phyloP scores from a whole-genome alignment of 2,797 vertebrate genomes.

The Chiloscyllium punctatum region DNA sequence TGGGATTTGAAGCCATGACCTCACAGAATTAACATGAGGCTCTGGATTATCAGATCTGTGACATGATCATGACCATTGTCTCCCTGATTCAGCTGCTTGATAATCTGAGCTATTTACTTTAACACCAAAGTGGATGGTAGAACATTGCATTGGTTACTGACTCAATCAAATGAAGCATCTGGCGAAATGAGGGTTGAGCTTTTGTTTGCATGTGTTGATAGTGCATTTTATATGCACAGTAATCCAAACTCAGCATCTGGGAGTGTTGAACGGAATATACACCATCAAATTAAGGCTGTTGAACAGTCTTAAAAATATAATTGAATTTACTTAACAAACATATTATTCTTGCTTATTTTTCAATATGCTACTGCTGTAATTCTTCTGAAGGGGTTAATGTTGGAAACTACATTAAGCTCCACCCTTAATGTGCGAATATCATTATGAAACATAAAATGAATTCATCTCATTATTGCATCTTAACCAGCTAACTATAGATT shows the following conservation, averaged over 20 bases:
- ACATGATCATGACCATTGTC: too few relatives aligned
- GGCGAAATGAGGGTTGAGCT: neutral
- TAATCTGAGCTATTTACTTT: neutral
- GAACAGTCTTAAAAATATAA: neutral
- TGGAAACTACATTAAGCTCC: too few relatives aligned
- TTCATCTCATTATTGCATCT: neutral
- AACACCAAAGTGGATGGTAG: neutral
- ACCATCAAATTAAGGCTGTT: neutral
- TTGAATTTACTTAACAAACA: neutral
- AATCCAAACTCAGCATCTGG: neutral
- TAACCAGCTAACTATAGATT: neutral
- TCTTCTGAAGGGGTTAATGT: too few relatives aligned
- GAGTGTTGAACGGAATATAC: neutral
- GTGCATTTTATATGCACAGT: neutral
- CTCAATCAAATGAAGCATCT: neutral
- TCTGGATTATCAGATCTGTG: too few relatives aligned
- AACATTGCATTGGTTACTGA: neutral
- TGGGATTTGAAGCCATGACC: too few relatives aligned
- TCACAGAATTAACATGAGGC: too few relatives aligned
- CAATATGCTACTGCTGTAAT: too few relatives aligned
- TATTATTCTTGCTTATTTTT: neutral
- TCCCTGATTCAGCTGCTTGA: too few relatives aligned
- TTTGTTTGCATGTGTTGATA: neutral
- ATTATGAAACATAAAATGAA: neutral
- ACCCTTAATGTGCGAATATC: too few relatives aligned